These are phyloP conservation scores for Zoanthus solanderi DNA, from an alignment of 92 coral and sea anemone genomes.

Conservation along the genomic window DNA sequence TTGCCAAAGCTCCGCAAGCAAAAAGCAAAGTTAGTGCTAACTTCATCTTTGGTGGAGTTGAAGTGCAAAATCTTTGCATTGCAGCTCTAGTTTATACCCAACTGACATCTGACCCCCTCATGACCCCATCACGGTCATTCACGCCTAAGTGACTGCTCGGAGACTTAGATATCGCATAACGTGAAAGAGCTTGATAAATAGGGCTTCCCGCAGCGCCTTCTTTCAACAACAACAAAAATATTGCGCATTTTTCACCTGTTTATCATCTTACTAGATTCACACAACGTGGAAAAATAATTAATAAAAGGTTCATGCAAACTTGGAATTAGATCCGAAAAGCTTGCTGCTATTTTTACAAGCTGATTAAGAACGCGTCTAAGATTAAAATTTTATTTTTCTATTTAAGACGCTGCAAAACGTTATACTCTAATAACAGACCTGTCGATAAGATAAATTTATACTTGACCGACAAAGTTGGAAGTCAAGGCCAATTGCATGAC, in stretches of 20 bases:
- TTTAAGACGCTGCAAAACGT: neutral
- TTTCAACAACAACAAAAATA: neutral
- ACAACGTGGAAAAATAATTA: neutral
- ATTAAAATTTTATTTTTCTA: neutral
- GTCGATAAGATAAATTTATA: neutral
- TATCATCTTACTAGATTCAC: neutral
- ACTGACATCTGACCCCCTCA: neutral
- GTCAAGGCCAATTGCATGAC: neutral
- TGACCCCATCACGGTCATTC: neutral
- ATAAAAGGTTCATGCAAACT: no score
- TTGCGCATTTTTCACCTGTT: neutral
- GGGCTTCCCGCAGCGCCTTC: neutral
- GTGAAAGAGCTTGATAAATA: neutral
- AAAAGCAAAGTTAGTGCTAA: constrained; percentile 49
- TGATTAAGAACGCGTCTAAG: neutral
- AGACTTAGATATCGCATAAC: neutral
- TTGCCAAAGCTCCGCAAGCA: constrained; percentile 55
- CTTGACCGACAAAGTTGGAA: neutral
- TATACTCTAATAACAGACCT: neutral
- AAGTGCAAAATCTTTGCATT: constrained; percentile 1
- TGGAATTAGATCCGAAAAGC: no score
- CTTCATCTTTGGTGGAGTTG: constrained; percentile 7
- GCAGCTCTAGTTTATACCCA: neutral
- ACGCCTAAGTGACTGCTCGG: neutral
- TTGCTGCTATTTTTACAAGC: no score